Percentiles rank a stretch among this genome's conserved stretches.
Conservation (phyloP, 1,140 invertebrate genomes). For the Diabrotica undecimpunctata region DNA sequence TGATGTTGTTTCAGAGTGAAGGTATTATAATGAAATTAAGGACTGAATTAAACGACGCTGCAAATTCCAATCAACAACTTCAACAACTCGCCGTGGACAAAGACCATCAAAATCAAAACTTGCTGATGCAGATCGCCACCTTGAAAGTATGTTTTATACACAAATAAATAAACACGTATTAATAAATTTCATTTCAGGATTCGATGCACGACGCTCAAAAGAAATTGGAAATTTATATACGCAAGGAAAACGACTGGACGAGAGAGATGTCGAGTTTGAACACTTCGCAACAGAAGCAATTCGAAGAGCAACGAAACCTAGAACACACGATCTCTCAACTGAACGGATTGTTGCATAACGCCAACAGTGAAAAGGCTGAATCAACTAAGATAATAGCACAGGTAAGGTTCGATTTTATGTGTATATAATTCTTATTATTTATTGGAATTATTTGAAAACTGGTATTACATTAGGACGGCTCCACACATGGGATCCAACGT, state of each 20-base stretch:
- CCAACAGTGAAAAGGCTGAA: conserved; percentile 41
- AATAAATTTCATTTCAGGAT: conserved; percentile 28
- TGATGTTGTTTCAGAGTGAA: conserved; percentile 20
- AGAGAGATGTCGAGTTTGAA: conserved; percentile 37
- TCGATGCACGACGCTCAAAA: conserved; percentile 37
- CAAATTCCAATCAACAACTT: conserved; percentile 49
- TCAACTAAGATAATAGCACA: conserved; percentile 30
- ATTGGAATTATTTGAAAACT: no score
- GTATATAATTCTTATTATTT: no score
- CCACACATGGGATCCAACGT: no score
- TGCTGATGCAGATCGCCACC: conserved; percentile 46
- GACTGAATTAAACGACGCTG: conserved; percentile 52
- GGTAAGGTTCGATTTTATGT: conserved; percentile 24
- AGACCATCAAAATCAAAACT: conserved; percentile 47
- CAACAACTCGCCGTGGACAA: conserved; percentile 51
- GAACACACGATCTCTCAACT: conserved; percentile 36
- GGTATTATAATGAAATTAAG: conserved; percentile 44
- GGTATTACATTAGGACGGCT: no score
- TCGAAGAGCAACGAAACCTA: conserved; percentile 39
- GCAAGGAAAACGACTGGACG: conserved; percentile 32
- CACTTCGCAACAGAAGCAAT: conserved; percentile 39
- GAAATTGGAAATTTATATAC: conserved; percentile 54
- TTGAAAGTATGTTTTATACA: conserved; percentile 18
- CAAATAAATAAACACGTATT: neutral
- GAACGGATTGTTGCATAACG: conserved; percentile 37